phyloP scores from a whole-genome alignment of 2,113 vertebrate genomes.

The Taxidea taxus region DNA sequence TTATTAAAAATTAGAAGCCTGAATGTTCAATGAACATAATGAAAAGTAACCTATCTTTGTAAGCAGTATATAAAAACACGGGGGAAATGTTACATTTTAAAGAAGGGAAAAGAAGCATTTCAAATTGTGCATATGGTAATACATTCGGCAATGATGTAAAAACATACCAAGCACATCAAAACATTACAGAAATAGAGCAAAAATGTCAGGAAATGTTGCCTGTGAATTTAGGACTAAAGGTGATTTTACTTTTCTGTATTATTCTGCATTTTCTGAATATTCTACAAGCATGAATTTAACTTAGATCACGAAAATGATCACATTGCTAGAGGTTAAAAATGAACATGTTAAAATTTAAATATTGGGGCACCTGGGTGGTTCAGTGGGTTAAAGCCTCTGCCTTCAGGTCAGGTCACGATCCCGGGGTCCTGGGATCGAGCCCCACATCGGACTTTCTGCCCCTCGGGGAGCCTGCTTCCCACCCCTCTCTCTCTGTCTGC shows the following conservation, averaged over 20 bases:
- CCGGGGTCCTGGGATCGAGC: too few relatives aligned
- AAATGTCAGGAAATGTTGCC: not conserved
- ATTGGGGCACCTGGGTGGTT: too few relatives aligned
- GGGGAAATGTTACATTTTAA: not conserved
- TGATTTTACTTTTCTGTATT: not conserved
- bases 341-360: not conserved
- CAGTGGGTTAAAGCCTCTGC: too few relatives aligned
- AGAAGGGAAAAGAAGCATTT: not conserved
- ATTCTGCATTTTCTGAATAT: not conserved
- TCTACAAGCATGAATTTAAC: not conserved
- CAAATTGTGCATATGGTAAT: not conserved
- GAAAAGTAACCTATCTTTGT: not conserved
- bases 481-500: too few relatives aligned
- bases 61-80: not conserved
- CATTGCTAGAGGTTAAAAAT: not conserved
- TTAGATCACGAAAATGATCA: not conserved
- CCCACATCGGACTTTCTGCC: too few relatives aligned
- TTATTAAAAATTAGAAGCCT: not conserved
- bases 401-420: too few relatives aligned
- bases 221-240: not conserved
- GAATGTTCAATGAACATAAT: not conserved
- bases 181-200: not conserved
- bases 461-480: too few relatives aligned
- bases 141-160: not conserved
- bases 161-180: not conserved